A percentile compares a stretch with the other conserved stretches of the same genome.
These are phyloP conservation scores for Gadopsis bispinosus DNA, from an alignment of 2,797 vertebrate genomes.

Conservation along the genomic window DNA sequence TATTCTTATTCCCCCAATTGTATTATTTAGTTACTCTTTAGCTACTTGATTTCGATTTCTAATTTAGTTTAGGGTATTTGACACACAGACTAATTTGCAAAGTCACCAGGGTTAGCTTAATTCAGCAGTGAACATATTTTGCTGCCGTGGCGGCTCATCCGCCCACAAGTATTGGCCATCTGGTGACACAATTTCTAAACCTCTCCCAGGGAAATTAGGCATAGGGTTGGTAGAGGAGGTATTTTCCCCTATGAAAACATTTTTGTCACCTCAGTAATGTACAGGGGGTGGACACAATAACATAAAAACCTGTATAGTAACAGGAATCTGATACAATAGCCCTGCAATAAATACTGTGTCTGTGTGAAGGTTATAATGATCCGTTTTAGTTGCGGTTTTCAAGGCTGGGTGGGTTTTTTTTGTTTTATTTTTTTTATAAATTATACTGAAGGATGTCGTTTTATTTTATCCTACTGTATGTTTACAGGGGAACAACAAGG, in stretches of 20 bases:
- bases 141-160: slow-evolving; percentile 64
- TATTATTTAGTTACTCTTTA: slow-evolving; percentile 72
- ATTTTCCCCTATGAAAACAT: slow-evolving; percentile 60
- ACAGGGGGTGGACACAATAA: slow-evolving; percentile 15
- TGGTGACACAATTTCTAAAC: slow-evolving; percentile 71
- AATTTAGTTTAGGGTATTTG: slow-evolving; percentile 72
- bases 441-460: slow-evolving; percentile 10
- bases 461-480: not conserved
- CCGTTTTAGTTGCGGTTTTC: slow-evolving; percentile 6
- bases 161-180: slow-evolving; percentile 72
- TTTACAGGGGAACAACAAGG: slow-evolving; percentile 1
- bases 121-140: slow-evolving; percentile 76
- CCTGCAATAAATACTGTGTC: slow-evolving; percentile 19
- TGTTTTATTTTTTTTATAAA: not conserved
- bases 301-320: slow-evolving; percentile 44
- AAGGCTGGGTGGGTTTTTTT: not conserved
- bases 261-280: slow-evolving; percentile 58
- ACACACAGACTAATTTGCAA: slow-evolving; percentile 75
- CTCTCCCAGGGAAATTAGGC: slow-evolving; percentile 58
- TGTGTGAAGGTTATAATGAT: slow-evolving; percentile 26
- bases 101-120: slow-evolving; percentile 71
- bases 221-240: slow-evolving; percentile 66
- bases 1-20: slow-evolving; percentile 55
- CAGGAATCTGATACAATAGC: slow-evolving; percentile 17
- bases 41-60: slow-evolving; percentile 76